Conservation (phyloP, 2,113 vertebrate genomes). For the Stercorarius parasiticus region DNA sequence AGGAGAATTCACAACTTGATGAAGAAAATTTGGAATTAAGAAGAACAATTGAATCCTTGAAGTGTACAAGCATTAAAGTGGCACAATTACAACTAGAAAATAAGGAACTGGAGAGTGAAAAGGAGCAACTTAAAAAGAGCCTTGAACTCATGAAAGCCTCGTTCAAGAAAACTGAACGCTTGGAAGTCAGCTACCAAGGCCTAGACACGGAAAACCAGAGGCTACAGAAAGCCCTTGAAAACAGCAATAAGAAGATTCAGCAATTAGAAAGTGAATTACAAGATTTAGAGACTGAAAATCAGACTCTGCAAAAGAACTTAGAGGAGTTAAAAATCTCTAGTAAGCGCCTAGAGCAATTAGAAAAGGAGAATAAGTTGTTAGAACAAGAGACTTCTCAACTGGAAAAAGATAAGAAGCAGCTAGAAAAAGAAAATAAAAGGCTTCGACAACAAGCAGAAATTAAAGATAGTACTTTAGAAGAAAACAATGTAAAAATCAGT, state of each 20-base stretch:
- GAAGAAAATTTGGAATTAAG: constrained; percentile 92
- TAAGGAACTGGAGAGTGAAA: constrained; percentile 92
- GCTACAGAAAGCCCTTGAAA: constrained; percentile 93
- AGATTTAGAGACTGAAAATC: constrained; percentile 94
- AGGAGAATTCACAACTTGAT: constrained; percentile 93
- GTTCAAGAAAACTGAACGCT: constrained; percentile 90
- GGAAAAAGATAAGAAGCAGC: constrained; percentile 96
- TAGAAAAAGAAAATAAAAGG: constrained; percentile 97
- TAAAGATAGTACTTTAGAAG: constrained; percentile 92
- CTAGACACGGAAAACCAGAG: constrained; percentile 97
- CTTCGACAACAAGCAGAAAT: constrained; percentile 95
- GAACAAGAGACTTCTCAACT: constrained; percentile 93
- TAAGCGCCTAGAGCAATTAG: constrained; percentile 93
- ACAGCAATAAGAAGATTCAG: constrained; percentile 95
- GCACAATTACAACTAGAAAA: constrained; percentile 92
- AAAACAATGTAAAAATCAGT: constrained; percentile 86
- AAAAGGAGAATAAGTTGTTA: constrained; percentile 90
- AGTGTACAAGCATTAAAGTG: constrained; percentile 85
- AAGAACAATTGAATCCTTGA: constrained; percentile 86
- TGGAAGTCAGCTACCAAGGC: constrained; percentile 96
- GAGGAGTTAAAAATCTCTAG: constrained; percentile 98
- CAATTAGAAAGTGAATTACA: constrained; percentile 92
- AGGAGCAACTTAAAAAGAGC: constrained; percentile 88
- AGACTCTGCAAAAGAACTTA: constrained; percentile 88
- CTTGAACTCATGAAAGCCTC: constrained; percentile 93